phyloP scores from a whole-genome alignment of 2,797 vertebrate genomes.

The Dendrocincla tyrannina region DNA sequence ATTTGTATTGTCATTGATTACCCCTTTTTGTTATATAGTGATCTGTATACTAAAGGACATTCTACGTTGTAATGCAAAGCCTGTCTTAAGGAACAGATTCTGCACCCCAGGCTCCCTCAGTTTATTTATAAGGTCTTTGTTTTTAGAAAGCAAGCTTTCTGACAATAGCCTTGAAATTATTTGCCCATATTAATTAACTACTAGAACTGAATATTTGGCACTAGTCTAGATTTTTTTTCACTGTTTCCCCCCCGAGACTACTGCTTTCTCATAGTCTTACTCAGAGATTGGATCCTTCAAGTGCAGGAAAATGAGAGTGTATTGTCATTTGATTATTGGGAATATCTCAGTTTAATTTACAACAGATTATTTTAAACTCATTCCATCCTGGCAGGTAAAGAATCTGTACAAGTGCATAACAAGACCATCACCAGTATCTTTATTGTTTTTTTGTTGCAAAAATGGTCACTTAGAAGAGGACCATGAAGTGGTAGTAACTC shows the following conservation, averaged over 20 bases:
- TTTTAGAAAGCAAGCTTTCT: constrained; percentile 24
- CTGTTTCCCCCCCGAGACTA: neutral
- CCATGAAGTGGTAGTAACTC: neutral
- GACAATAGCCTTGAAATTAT: constrained; percentile 19
- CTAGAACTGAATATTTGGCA: neutral
- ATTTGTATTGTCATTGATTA: constrained; percentile 55
- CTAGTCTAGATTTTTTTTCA: neutral
- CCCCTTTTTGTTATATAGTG: neutral
- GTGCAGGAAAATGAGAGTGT: neutral
- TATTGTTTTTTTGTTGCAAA: neutral
- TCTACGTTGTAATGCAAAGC: constrained; percentile 19
- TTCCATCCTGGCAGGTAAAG: neutral
- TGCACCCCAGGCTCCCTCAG: neutral
- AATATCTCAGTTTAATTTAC: constrained; percentile 19
- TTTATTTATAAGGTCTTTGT: constrained; percentile 21
- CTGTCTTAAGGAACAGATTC: neutral
- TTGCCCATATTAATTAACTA: neutral
- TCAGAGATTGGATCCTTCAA: neutral
- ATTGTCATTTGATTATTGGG: constrained; percentile 6
- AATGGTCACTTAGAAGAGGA: neutral
- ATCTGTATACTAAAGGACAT: constrained; percentile 31
- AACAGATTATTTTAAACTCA: neutral
- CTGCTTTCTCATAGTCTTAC: neutral
- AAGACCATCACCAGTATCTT: neutral
- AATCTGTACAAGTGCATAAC: neutral